These are phyloP conservation scores for Aquatica leii DNA, from an alignment of 2,888 invertebrate genomes.

Conservation along the genomic window DNA sequence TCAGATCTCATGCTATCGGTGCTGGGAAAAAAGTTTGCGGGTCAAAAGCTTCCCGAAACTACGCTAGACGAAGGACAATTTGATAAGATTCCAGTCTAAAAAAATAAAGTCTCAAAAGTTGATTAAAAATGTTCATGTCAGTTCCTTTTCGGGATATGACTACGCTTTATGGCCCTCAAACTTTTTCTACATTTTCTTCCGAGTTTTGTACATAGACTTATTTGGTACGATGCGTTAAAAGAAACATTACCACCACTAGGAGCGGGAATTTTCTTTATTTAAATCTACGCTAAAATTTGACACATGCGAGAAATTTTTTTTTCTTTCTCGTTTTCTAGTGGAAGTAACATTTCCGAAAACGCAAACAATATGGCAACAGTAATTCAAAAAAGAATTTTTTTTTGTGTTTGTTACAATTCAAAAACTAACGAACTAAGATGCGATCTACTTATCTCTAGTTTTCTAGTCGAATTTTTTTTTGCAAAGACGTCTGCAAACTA, in stretches of 20 bases:
- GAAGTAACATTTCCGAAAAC: constrained; percentile 40
- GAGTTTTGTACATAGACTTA: constrained; percentile 47
- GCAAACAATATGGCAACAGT: constrained; percentile 41
- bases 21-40: constrained; percentile 36
- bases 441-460: constrained; percentile 7
- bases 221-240: constrained; percentile 52
- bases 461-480: constrained; percentile 13
- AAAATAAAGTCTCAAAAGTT: constrained; percentile 52
- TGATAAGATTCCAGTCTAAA: constrained; percentile 48
- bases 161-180: constrained; percentile 46
- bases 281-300: constrained; percentile 36
- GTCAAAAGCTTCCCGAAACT: constrained; percentile 45
- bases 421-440: constrained; percentile 17
- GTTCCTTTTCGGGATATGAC: constrained; percentile 50
- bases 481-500: constrained; percentile 10
- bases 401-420: constrained; percentile 9
- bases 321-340: constrained; percentile 29
- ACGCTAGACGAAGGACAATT: constrained; percentile 44
- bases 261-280: constrained; percentile 37
- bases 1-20: constrained; percentile 39
- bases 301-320: constrained; percentile 39
- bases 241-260: constrained; percentile 45
- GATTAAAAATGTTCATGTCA: constrained; percentile 48
- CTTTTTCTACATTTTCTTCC: constrained; percentile 19
- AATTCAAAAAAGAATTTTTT: constrained; percentile 18